Evolutionary conservation across 2,888 invertebrate genomes (phyloP).

Genomic region (Cantharis lateralis): DNA sequence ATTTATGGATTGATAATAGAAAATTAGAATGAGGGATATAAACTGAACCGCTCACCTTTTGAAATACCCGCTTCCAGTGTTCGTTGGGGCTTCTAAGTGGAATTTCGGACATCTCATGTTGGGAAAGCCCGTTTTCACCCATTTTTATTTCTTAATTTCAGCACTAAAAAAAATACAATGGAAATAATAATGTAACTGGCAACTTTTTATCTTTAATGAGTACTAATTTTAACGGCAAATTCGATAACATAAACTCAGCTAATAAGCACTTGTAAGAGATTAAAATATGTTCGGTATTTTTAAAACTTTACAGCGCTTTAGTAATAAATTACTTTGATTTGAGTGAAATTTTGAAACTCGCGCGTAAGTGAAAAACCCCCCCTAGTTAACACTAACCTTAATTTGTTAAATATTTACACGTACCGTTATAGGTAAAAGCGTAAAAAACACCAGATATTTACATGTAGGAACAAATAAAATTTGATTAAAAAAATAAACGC

Average conservation of each 20-base stretch:
- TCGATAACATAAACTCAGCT: neutral
- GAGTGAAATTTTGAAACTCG: neutral
- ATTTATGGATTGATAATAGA: too few species aligned
- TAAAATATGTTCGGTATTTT: neutral
- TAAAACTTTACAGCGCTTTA: neutral
- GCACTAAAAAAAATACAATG: neutral
- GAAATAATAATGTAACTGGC: neutral
- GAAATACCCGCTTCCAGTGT: conserved; percentile 60
- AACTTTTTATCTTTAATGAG: neutral
- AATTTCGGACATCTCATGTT: conserved; percentile 13
- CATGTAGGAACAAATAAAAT: neutral
- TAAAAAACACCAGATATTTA: neutral
- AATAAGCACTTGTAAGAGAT: neutral
- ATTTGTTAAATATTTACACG: neutral
- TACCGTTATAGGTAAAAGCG: neutral
- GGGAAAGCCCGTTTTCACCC: neutral
- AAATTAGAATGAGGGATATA: too few species aligned
- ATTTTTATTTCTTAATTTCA: neutral
- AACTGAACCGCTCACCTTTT: conserved; percentile 53
- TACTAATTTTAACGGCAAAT: neutral
- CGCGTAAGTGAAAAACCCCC: neutral
- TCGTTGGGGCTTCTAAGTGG: conserved; percentile 47
- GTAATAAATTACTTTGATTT: neutral
- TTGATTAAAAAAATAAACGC: neutral
- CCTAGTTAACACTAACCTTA: neutral